Base-by-base conservation (phyloP, 2,113 vertebrate genomes). In the Osmerus eperlanus region DNA sequence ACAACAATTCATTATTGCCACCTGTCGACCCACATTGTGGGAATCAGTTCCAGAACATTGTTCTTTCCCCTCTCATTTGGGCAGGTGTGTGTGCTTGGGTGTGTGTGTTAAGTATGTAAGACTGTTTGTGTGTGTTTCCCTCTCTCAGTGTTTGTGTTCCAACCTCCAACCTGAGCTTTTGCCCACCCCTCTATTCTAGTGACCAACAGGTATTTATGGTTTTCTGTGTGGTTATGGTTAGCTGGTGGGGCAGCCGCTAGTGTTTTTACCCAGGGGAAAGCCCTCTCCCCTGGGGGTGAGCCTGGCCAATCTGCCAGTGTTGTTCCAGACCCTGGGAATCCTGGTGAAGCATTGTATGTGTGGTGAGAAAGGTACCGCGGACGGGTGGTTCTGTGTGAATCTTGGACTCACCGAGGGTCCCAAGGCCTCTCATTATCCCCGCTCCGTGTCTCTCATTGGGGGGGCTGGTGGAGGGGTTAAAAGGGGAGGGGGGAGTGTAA, bases 311-410 rank as follows among this genome's bases (percentile, higher is more conserved):
- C 90, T 92, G 93, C 92, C 88, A 90, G 90, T 92, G 89, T 93
- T 91, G 92, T 90, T 91, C 91, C 90, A 91, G 93, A 91, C 91
- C 92, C 90, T 93, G 90, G 90, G 90, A 92, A 92, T 89, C 82
- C 91, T 91, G 89, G 89, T 8, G 92, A 89, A 87, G 90, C 90
- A 93, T 92, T 91, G 92, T 92, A 88, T 89, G 91, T 92, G 92
- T 91, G 88, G 92, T 93, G 92, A 92, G 92, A 93, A 94, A 93
- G 86, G 92, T 92, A 93, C 92, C 90, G 94, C 91, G 91, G 91
- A 93, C 89, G 92, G 91, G 92, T 92, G 91, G 93, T 25, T 90
- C 91, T 93, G 91, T 93, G 93, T 94, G 94, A 93, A 93, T 94
- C 93, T 92, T 90, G 91, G 91, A 91, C 93, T 93, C 92, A 94